Base-by-base conservation (phyloP, 2,888 invertebrate genomes). In the Drosophila mayaguana region DNA sequence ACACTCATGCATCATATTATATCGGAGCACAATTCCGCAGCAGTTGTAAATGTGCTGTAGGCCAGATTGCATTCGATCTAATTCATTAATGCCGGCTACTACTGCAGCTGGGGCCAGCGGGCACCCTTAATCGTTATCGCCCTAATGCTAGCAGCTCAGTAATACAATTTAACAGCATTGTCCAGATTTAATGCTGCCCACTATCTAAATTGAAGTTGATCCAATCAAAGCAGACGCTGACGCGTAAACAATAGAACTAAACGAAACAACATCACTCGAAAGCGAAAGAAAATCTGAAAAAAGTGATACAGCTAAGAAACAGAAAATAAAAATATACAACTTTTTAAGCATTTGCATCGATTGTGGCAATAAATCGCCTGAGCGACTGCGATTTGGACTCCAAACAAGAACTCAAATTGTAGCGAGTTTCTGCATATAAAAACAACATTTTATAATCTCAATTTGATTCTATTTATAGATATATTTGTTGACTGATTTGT, bases 361-460 rank as follows among this genome's bases (percentile, higher is more conserved):
- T 56, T 66, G 22, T 38, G 28, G 67, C 43, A 74, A 80, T 83
- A 72, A 76, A 88, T 88, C 69, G 68, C 43, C 28, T 50, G 62
- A 55, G 12, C 38, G 84, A 86, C 84, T 32, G 18, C 12, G 25
- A 16, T 9, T 25, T 46, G 11, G 46, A 9, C 25, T 1, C 8
- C 6, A 6, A 48, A 28, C n/a, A 11, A 28, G 28, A 48, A 46
- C 12, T n/a, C 5, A 48, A 46, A 16, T n/a, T n/a, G n/a, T 9
- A n/a, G 46, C 16, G 11, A n/a, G 7, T 6, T 32, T 28, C 9
- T 45, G 16, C 22, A 45, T n/a, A 42, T 18, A 11, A 45, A 45
- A 2, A 16, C 2, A n/a, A 4, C 9, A 46, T 8, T 28, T 28
- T 4, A 16, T 11, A 7, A n/a, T 16, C 8, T 16, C 16, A 25